Percentiles rank a stretch among this genome's conserved stretches.
These are phyloP conservation scores for Leptonema lineaticorne DNA, from an alignment of 1,140 invertebrate species.

Conservation along the genomic window DNA sequence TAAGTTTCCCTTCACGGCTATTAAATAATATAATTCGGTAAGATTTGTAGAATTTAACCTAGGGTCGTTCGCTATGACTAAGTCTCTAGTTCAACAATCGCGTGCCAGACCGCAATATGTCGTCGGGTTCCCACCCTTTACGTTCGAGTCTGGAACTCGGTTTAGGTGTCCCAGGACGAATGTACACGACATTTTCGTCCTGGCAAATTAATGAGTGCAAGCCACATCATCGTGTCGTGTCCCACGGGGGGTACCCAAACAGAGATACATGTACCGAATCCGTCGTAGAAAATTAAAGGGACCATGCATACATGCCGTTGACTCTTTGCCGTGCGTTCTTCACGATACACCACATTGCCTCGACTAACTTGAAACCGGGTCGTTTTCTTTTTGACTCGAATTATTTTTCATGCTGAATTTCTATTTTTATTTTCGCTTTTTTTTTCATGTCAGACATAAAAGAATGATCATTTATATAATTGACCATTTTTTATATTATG, in stretches of 20 bases:
- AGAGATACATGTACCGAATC: background rate
- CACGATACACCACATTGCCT: no score
- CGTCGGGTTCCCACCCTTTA: background rate
- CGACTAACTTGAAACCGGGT: no score
- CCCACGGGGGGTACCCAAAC: background rate
- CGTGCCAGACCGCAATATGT: constrained; percentile 32
- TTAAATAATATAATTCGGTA: no score
- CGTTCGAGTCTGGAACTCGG: background rate
- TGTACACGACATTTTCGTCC: constrained; percentile 29
- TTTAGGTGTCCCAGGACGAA: background rate
- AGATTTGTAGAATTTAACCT: background rate
- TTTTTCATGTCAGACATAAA: no score
- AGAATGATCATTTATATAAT: no score
- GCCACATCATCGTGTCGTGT: constrained; percentile 30
- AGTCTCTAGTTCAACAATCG: background rate
- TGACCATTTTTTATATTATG: no score
- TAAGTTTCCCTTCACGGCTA: no score
- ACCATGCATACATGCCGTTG: no score
- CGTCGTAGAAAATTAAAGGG: constrained; percentile 10
- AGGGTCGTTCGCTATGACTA: background rate
- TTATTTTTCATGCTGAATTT: no score
- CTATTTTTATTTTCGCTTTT: no score
- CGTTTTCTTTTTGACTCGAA: no score
- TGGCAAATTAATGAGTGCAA: constrained; percentile 34
- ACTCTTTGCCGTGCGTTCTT: no score